These are phyloP conservation scores for Solea solea DNA, from an alignment of 2,113 vertebrate species.

Conservation along the genomic window DNA sequence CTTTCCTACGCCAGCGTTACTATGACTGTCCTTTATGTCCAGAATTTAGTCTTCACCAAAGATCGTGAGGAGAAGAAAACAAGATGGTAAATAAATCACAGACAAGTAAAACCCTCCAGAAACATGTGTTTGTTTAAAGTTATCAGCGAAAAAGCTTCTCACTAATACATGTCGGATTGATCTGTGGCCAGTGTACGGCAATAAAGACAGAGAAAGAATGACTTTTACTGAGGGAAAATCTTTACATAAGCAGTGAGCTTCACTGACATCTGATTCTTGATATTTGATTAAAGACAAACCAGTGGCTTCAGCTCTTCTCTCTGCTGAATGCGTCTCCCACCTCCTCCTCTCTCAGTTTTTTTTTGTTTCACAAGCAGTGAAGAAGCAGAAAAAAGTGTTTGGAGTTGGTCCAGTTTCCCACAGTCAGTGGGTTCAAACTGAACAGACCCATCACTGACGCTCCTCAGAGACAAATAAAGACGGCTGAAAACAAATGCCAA, in stretches of 20 bases:
- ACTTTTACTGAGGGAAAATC: not conserved
- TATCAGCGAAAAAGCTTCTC: not conserved
- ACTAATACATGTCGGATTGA: not conserved
- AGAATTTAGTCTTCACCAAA: too few relatives aligned
- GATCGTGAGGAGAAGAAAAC: too few relatives aligned
- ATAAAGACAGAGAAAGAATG: not conserved
- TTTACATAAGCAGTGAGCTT: not conserved
- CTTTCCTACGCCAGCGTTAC: too few relatives aligned
- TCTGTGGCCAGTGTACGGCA: not conserved
- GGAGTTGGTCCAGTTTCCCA: slow-evolving; percentile 37
- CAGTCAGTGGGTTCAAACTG: slow-evolving; percentile 43
- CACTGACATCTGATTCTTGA: slow-evolving; percentile 16
- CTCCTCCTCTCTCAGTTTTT: slow-evolving; percentile 25
- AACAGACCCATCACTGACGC: slow-evolving; percentile 17
- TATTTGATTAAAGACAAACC: slow-evolving; percentile 28
- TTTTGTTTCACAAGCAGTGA: not conserved
- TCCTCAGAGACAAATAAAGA: slow-evolving; percentile 27
- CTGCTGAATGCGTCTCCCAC: slow-evolving; percentile 2
- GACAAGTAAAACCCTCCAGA: too few relatives aligned
- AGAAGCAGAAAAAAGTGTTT: slow-evolving; percentile 23
- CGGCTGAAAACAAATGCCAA: slow-evolving; percentile 28
- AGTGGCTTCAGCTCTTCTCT: not conserved
- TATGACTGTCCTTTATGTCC: too few relatives aligned
- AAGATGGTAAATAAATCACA: too few relatives aligned
- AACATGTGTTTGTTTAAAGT: not conserved